phyloP scores from a whole-genome alignment of 1,140 invertebrate species.

The Listronotus bonariensis region DNA sequence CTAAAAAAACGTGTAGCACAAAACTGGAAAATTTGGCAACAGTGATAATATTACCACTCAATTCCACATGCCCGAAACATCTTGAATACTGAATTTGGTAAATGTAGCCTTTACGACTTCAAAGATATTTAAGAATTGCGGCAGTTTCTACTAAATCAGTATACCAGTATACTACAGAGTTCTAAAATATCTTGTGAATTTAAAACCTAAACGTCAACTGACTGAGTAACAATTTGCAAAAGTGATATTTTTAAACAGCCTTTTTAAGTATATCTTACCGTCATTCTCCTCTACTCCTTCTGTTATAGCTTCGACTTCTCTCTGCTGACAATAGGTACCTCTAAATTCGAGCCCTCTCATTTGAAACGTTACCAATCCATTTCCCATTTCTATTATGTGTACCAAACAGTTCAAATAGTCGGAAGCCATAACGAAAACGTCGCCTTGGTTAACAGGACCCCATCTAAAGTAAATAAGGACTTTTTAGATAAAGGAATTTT shows the following conservation, averaged over 20 bases:
- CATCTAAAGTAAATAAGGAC: conserved; percentile 63
- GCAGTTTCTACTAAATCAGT: no score
- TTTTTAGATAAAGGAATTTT: neutral
- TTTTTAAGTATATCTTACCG: conserved; percentile 59
- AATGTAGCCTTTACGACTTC: no score
- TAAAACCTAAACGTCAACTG: no score
- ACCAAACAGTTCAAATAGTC: conserved; percentile 98
- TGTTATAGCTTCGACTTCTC: conserved; percentile 96
- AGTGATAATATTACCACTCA: no score
- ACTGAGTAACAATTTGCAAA: neutral
- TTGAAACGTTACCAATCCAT: conserved; percentile 98
- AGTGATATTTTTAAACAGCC: neutral
- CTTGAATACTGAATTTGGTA: no score
- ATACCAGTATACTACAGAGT: no score
- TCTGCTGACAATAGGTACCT: conserved; percentile 98
- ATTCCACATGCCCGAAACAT: no score
- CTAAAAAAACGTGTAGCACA: no score
- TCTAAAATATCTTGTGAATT: no score
- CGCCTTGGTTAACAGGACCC: conserved; percentile 90
- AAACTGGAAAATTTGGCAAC: no score
- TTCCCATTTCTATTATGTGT: conserved; percentile 97
- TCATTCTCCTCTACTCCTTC: conserved; percentile 95
- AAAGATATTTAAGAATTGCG: no score
- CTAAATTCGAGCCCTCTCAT: conserved; percentile 96
- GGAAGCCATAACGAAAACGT: conserved; percentile 96